Base-by-base conservation (phyloP, 2,888 invertebrate genomes). In the Imbricaverruca yamaguchii region DNA sequence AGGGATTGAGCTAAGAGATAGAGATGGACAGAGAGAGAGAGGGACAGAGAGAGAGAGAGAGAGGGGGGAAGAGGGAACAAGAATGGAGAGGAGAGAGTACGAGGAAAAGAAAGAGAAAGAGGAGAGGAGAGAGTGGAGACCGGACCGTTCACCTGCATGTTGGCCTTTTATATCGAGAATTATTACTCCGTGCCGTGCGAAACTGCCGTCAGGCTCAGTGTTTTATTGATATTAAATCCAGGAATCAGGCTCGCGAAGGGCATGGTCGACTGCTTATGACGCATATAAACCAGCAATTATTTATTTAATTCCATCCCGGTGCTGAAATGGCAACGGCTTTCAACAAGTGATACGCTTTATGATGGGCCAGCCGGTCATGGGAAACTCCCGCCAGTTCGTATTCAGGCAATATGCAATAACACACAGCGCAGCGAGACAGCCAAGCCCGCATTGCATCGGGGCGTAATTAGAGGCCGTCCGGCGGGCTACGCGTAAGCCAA, bases 221-320 rank as follows among this genome's bases (percentile, higher is more conserved):
- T 74, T 74, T 74, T 74, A 74, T 55, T 74, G 74, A 74, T 74
- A 74, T 74, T 74, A 74, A 74, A 74, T 74, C 74, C 74, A 74
- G 74, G 74, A 74, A 74, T 74, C 74, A 21, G 21, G 21, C 53
- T 53, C 7, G 18, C 74, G 3, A 11, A 53, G 74, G 74, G 53
- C 55, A 74, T 2, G 55, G 53, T 55, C 13, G 39, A 55, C 74
- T 55, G 74, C 55, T 74, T 74, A 74, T 74, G 74, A 55, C 55
- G 74, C 39, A 53, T 74, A 74, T 74, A 74, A 74, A 74, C 74
- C 74, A 13, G 74, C 74, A 74, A 74, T 74, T 53, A 74, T 74
- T 74, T 74, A 74, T 74, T 53, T 74, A 74, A 74, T 74, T 74
- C 74, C 74, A 15, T 65, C 74, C 69, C 21, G 21, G 55, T 18